Evolutionary conservation across 2,113 vertebrate genomes (phyloP).

Genomic region (Empidonax traillii): DNA sequence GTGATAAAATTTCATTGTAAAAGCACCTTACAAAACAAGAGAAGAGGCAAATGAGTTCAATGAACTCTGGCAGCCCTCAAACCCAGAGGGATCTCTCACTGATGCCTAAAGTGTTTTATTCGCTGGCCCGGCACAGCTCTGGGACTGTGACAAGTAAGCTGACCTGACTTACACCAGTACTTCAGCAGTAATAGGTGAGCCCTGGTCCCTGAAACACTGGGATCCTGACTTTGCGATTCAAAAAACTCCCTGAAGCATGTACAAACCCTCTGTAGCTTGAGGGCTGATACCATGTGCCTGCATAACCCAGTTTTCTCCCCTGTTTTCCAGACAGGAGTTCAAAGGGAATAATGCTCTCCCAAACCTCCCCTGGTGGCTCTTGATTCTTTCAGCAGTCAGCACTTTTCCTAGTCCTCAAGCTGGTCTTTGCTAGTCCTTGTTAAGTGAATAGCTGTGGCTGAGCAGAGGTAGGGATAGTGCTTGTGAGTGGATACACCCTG

Average conservation of each 20-base stretch:
- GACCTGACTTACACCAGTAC: background rate
- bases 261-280: background rate
- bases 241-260: background rate
- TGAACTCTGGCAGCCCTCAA: background rate
- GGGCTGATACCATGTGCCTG: background rate
- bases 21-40: background rate
- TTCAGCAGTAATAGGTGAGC: background rate
- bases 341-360: background rate
- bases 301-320: background rate
- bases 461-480: accelerated
- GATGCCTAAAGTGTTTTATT: background rate
- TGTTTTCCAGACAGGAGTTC: background rate
- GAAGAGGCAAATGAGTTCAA: constrained; percentile 37
- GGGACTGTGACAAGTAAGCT: background rate
- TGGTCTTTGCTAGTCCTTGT: background rate
- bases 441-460: background rate
- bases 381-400: background rate
- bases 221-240: background rate
- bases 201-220: background rate
- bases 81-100: background rate
- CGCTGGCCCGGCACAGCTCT: background rate
- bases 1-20: constrained; percentile 18
- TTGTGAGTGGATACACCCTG: background rate
- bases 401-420: background rate
- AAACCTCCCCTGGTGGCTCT: background rate